Evolutionary conservation across 1,140 invertebrate genomes (phyloP).

Genomic region (Sitodiplosis mosellana): DNA sequence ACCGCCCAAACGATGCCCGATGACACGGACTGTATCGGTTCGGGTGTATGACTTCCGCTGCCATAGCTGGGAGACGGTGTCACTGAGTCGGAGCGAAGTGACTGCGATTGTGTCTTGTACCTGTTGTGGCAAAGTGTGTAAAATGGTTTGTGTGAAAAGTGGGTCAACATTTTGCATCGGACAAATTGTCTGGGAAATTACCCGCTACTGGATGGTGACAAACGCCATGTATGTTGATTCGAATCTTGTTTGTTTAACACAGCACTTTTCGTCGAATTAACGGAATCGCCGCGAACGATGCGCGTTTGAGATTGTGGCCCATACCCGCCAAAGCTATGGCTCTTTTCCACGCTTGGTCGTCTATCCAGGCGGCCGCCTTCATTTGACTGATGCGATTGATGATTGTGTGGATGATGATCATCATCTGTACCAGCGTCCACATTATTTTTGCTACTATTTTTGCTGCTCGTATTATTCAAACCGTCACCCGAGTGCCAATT

Average conservation of each 20-base stretch:
- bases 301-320: slow-evolving; percentile 15
- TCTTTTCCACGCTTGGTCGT: slow-evolving; percentile 53
- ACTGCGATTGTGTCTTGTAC: slow-evolving; percentile 37
- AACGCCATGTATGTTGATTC: slow-evolving; percentile 40
- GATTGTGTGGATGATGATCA: slow-evolving; percentile 25
- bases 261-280: slow-evolving; percentile 29
- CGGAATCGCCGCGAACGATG: slow-evolving; percentile 29
- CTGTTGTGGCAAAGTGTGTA: no score
- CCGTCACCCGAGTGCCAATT: slow-evolving; percentile 14
- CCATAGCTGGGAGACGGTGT: slow-evolving; percentile 46
- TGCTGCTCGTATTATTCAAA: slow-evolving; percentile 11
- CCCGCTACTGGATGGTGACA: slow-evolving; percentile 65
- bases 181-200: slow-evolving; percentile 29
- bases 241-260: slow-evolving; percentile 56
- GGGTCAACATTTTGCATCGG: background rate
- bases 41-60: slow-evolving; percentile 21
- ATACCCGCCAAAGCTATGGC: slow-evolving; percentile 72
- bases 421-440: no score
- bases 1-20: slow-evolving; percentile 60
- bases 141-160: no score
- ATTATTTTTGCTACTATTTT: background rate
- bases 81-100: slow-evolving; percentile 51
- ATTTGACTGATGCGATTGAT: slow-evolving; percentile 16
- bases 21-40: slow-evolving; percentile 8
- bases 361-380: slow-evolving; percentile 19